phyloP scores from a whole-genome alignment of 64 coral and sea anemone species.

The Acropora tenuis region DNA sequence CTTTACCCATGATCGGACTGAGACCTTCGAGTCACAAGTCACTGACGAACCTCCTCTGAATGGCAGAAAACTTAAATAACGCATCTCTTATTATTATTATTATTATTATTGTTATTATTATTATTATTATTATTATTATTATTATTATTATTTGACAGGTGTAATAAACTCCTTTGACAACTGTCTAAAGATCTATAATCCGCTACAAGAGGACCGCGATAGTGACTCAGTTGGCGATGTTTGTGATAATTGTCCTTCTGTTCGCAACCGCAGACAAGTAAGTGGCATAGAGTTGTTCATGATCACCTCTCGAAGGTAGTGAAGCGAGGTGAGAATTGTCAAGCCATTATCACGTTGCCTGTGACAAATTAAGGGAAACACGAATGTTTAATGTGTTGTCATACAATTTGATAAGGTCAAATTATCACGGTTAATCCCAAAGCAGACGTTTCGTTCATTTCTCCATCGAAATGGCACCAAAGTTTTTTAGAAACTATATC shows the following conservation, averaged over 20 bases:
- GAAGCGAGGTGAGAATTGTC: neutral
- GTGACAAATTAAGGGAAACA: neutral
- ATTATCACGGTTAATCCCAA: no score
- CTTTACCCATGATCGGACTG: no score
- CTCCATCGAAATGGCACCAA: no score
- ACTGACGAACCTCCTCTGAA: no score
- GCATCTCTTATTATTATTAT: neutral
- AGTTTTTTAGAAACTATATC: no score
- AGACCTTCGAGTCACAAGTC: no score
- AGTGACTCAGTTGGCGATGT: slow-evolving; percentile 74
- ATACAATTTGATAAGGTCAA: no score
- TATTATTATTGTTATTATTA: neutral
- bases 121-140: no score
- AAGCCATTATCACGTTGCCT: neutral
- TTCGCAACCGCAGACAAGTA: slow-evolving; percentile 74
- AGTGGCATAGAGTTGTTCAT: neutral
- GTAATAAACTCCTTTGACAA: slow-evolving; percentile 77
- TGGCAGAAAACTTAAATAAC: no score
- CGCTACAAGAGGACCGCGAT: slow-evolving; percentile 67
- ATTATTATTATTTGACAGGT: slow-evolving; percentile 29
- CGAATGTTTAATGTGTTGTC: no score
- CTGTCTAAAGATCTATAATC: slow-evolving; percentile 66
- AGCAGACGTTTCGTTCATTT: no score
- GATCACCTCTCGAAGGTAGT: neutral
- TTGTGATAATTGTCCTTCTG: slow-evolving; percentile 88